These are phyloP conservation scores for Buceros bicornis DNA, from an alignment of 2,797 vertebrate species.

Conservation along the genomic window DNA sequence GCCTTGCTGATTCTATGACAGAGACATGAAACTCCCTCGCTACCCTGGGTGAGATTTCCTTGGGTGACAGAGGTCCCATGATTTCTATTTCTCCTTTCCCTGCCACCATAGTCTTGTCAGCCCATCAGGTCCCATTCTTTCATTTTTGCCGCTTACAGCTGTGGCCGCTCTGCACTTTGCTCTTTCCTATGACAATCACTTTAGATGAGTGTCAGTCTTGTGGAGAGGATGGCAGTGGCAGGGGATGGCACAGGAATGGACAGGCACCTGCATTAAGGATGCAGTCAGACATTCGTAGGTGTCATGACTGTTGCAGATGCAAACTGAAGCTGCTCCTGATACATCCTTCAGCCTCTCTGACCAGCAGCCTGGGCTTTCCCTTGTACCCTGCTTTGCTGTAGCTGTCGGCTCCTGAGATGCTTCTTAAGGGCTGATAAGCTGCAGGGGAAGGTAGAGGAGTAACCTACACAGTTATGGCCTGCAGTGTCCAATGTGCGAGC, in stretches of 20 bases:
- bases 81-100: background rate
- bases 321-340: background rate
- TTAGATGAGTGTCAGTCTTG: background rate
- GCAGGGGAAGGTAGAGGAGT: background rate
- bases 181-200: background rate
- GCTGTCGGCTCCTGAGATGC: background rate
- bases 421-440: background rate
- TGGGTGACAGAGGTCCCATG: background rate
- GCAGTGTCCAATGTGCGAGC: background rate
- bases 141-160: background rate
- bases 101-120: background rate
- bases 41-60: background rate
- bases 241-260: background rate
- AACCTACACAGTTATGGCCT: background rate
- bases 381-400: background rate
- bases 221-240: background rate
- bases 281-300: background rate
- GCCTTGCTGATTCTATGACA: background rate
- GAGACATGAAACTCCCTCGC: background rate
- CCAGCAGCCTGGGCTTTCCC: background rate
- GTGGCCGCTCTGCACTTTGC: background rate
- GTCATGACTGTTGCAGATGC: background rate
- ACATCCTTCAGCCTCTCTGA: background rate
- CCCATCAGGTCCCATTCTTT: background rate
- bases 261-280: background rate